phyloP scores from a whole-genome alignment of 1,140 invertebrate genomes.

The Paralvinella palmiformis region DNA sequence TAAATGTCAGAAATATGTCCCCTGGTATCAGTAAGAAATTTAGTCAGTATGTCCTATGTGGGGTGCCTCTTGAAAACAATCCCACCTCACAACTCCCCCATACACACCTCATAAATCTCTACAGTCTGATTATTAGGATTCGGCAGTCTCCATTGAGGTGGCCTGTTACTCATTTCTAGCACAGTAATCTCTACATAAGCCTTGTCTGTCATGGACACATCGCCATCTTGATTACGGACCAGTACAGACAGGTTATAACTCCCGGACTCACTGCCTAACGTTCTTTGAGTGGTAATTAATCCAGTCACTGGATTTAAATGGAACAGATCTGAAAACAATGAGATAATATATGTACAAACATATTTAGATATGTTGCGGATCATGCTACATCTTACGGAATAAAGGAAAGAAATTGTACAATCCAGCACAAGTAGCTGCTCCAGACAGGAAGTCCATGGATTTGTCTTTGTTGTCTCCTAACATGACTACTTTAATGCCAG shows the following conservation, averaged over 20 bases:
- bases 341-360: not conserved
- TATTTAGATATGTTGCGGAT: no score
- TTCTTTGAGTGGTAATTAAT: not conserved
- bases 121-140: slow-evolving; percentile 51
- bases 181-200: slow-evolving; percentile 55
- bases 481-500: not conserved
- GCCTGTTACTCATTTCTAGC: slow-evolving; percentile 75
- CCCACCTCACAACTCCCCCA: not conserved
- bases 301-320: not conserved
- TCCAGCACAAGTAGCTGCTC: not conserved
- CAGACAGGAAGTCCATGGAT: not conserved
- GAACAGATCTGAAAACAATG: not conserved
- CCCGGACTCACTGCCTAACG: not conserved
- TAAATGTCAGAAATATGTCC: not conserved
- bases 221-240: not conserved
- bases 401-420: not conserved
- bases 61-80: not conserved
- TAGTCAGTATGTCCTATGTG: not conserved
- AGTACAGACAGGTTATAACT: slow-evolving; percentile 1
- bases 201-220: not conserved
- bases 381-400: no score
- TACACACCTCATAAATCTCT: slow-evolving; percentile 39
- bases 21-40: not conserved
- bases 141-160: slow-evolving; percentile 62
- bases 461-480: not conserved